These are phyloP conservation scores for Auanema freiburgensis DNA, from an alignment of 2,888 invertebrate species.

Conservation along the genomic window DNA sequence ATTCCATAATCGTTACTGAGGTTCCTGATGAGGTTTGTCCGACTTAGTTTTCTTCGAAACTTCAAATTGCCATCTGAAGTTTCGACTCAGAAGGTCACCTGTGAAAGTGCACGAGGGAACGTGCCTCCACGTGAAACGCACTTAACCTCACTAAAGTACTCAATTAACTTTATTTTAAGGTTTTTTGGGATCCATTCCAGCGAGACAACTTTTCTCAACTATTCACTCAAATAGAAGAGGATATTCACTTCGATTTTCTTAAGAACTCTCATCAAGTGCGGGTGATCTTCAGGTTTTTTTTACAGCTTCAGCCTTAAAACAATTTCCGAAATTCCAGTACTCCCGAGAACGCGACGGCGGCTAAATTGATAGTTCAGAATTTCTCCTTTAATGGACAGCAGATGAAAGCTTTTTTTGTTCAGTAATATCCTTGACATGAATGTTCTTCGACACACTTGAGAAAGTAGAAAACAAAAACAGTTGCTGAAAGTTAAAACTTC, in stretches of 20 bases:
- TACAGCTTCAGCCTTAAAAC: background rate
- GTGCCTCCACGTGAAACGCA: background rate
- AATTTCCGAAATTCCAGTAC: conserved; percentile 30
- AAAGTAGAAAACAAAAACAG: no score
- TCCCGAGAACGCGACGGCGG: conserved; percentile 62
- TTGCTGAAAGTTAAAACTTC: no score
- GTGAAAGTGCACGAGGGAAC: background rate
- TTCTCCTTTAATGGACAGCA: conserved; percentile 60
- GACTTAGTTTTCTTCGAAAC: background rate
- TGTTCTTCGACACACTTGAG: no score
- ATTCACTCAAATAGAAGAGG: conserved; percentile 80
- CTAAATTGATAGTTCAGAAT: conserved; percentile 60
- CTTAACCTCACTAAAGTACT: background rate
- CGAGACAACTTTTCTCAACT: conserved; percentile 75
- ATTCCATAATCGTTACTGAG: conserved; percentile 60
- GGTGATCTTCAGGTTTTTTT: conserved; percentile 41
- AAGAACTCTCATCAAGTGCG: conserved; percentile 76
- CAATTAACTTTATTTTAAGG: conserved; percentile 29
- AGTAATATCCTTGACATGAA: no score
- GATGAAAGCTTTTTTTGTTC: conserved; percentile 61
- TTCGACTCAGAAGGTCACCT: background rate
- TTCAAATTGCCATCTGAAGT: background rate
- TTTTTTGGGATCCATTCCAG: conserved; percentile 51
- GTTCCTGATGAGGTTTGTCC: conserved; percentile 45
- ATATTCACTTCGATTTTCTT: conserved; percentile 89